These are phyloP conservation scores for Mus caroli DNA, from an alignment of 2,797 vertebrate species.

Conservation along the genomic window DNA sequence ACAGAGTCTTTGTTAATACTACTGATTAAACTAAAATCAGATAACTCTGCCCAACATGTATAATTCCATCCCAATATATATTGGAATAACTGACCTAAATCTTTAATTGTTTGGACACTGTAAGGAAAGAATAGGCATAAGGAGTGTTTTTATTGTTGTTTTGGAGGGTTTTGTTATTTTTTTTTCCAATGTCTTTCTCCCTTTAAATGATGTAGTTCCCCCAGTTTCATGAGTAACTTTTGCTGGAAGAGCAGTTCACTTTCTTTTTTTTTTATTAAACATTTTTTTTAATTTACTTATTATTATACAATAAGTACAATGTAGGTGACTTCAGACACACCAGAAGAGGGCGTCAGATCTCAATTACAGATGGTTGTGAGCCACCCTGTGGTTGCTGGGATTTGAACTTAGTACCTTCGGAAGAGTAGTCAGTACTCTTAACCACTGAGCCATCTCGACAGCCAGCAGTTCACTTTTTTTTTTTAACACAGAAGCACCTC, in stretches of 20 bases:
- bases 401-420: too few species aligned
- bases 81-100: not conserved
- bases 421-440: too few species aligned
- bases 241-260: not conserved
- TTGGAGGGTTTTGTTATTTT: not conserved
- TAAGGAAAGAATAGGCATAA: not conserved
- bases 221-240: not conserved
- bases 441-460: too few species aligned
- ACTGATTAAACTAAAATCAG: constrained; percentile 29
- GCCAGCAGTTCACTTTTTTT: not conserved
- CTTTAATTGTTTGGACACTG: not conserved
- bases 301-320: too few species aligned
- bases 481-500: not conserved
- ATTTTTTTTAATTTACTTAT: too few species aligned
- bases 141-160: not conserved
- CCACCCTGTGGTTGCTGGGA: too few species aligned
- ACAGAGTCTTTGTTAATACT: constrained; percentile 20
- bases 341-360: too few species aligned
- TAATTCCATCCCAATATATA: not conserved
- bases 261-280: too few species aligned
- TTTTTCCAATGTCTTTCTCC: not conserved
- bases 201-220: constrained; percentile 27
- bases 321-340: too few species aligned
- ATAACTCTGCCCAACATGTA: not conserved
- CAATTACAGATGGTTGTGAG: too few species aligned